A percentile compares a stretch with the other conserved stretches of the same genome.
Conservation (phyloP, 2,113 vertebrate genomes). For the Aphyosemion australe region DNA sequence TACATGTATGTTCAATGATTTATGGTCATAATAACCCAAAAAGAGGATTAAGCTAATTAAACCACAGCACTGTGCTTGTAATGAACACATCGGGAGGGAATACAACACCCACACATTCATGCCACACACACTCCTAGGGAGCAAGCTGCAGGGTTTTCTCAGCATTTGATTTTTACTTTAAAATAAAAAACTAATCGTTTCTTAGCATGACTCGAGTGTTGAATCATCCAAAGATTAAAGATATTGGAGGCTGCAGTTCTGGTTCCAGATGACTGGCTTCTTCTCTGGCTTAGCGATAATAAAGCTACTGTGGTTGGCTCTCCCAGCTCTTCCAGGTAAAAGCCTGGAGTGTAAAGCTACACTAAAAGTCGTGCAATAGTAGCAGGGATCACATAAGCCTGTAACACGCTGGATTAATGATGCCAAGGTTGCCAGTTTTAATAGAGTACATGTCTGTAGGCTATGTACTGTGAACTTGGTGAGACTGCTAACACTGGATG, state of each 20-base stretch:
- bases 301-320: conserved; percentile 29
- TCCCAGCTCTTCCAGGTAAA: conserved; percentile 41
- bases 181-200: conserved; percentile 33
- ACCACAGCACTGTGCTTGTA: conserved; percentile 67
- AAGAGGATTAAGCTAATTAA: conserved; percentile 80
- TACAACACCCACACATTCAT: conserved; percentile 50
- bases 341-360: conserved; percentile 44
- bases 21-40: conserved; percentile 78
- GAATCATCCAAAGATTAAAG: conserved; percentile 69
- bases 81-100: conserved; percentile 70
- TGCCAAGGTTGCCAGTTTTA: conserved; percentile 57
- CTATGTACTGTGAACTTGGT: conserved; percentile 46
- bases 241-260: conserved; percentile 34
- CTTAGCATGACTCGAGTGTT: conserved; percentile 63
- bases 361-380: conserved; percentile 47
- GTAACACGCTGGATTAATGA: conserved; percentile 69
- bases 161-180: conserved; percentile 29
- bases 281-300: conserved; percentile 47
- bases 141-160: conserved; percentile 50
- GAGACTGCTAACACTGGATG: conserved; percentile 50
- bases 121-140: conserved; percentile 20
- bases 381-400: conserved; percentile 59
- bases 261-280: conserved; percentile 27
- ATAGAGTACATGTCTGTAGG: conserved; percentile 47
- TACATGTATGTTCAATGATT: conserved; percentile 75